Conservation (phyloP, 2,113 vertebrate genomes). For the Engraulis encrasicolus region DNA sequence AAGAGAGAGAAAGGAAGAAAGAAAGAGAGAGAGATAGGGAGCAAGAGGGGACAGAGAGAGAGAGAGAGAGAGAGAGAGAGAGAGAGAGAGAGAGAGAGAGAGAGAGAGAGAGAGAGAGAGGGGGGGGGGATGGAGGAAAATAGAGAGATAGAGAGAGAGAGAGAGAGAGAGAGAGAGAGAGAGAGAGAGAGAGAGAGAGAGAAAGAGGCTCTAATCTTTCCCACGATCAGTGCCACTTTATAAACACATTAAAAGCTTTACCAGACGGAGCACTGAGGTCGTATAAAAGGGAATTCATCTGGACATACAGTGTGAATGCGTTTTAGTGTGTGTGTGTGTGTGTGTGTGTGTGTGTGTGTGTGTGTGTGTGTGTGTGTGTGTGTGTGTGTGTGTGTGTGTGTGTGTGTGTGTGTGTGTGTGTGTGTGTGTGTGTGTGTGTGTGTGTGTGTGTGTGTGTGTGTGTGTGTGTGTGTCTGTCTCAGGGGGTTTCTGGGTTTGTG, state of each 20-base stretch:
- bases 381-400: background rate
- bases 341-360: background rate
- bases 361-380: slow-evolving; percentile 4
- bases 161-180: no score
- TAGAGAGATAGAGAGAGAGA: background rate
- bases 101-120: background rate
- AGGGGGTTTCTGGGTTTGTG: no score
- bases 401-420: no score
- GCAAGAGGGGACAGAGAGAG: background rate
- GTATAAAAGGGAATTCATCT: slow-evolving; percentile 17
- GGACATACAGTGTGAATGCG: background rate
- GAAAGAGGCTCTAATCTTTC: background rate
- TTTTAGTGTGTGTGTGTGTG: background rate
- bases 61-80: background rate
- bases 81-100: background rate
- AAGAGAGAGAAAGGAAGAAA: background rate
- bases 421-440: no score
- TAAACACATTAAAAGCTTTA: slow-evolving; percentile 35
- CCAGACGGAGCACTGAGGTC: slow-evolving; percentile 27
- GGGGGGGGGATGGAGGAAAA: background rate
- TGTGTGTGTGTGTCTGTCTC: no score
- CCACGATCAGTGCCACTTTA: slow-evolving; percentile 21
- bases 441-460: background rate
- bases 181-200: background rate
- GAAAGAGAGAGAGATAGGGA: no score